phyloP scores from a whole-genome alignment of 2,797 vertebrate genomes.

The Poliocrania exsul region DNA sequence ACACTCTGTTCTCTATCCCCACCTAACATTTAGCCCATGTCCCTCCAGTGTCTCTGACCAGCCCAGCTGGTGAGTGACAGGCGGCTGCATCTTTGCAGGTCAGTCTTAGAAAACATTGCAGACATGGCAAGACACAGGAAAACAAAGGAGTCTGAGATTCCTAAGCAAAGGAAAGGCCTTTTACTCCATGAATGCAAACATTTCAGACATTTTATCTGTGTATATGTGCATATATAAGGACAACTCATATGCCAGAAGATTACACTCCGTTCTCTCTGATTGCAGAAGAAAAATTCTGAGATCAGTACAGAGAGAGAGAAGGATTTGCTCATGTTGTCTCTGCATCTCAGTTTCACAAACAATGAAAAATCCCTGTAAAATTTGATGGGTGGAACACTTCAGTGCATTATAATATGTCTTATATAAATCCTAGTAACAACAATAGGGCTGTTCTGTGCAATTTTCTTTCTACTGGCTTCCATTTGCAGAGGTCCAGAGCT shows the following conservation, averaged over 20 bases:
- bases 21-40: fast-evolving
- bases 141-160: not conserved
- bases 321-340: not conserved
- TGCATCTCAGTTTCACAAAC: not conserved
- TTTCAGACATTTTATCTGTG: not conserved
- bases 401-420: not conserved
- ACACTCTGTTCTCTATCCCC: not conserved
- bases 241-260: fast-evolving
- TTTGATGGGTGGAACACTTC: not conserved
- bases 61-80: fast-evolving
- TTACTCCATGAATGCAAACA: not conserved
- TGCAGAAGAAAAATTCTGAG: not conserved
- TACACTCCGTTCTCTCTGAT: not conserved
- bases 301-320: not conserved
- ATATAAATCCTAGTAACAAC: not conserved
- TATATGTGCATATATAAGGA: not conserved
- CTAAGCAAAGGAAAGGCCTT: not conserved
- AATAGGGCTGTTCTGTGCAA: not conserved
- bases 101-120: not conserved
- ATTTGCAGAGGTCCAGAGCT: not conserved
- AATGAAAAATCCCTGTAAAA: not conserved
- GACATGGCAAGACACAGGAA: fast-evolving
- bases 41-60: not conserved
- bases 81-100: not conserved
- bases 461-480: not conserved